These are phyloP conservation scores for Scomber colias DNA, from an alignment of 2,113 vertebrate species.

Conservation along the genomic window DNA sequence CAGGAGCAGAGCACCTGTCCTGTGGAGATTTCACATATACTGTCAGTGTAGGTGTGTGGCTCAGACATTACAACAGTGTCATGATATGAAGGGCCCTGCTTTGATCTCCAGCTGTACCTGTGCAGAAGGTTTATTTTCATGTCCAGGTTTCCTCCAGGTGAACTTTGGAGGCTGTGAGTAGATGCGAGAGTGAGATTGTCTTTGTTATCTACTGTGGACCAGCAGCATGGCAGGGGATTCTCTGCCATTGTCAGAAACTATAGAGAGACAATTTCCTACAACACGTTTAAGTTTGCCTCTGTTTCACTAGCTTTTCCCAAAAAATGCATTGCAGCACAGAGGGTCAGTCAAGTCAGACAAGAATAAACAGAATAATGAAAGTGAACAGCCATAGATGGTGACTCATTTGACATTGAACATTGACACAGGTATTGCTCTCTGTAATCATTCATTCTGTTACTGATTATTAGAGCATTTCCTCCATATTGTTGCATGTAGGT, in stretches of 20 bases:
- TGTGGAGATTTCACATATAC: not conserved
- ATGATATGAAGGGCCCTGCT: not conserved
- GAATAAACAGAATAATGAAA: no score
- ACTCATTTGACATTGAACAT: no score
- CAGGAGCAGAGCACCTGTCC: not conserved
- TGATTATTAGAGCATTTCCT: no score
- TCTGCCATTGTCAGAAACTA: not conserved
- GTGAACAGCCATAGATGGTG: no score
- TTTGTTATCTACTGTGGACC: not conserved
- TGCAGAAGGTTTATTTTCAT: not conserved
- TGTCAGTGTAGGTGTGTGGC: not conserved
- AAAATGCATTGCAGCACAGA: no score
- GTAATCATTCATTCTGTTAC: no score
- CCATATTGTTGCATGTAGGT: no score
- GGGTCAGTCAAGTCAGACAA: no score
- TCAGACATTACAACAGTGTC: not conserved
- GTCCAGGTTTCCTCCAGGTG: constrained; percentile 1
- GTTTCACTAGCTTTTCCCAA: no score
- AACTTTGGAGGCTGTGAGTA: not conserved
- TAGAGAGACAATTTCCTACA: not conserved
- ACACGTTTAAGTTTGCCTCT: not conserved
- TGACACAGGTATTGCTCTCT: no score
- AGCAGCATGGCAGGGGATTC: not conserved
- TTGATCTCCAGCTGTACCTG: not conserved
- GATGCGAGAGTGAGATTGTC: constrained; percentile 1